Evolutionary conservation across 2,113 vertebrate genomes (phyloP).

Genomic region (Hydropotes inermis): DNA sequence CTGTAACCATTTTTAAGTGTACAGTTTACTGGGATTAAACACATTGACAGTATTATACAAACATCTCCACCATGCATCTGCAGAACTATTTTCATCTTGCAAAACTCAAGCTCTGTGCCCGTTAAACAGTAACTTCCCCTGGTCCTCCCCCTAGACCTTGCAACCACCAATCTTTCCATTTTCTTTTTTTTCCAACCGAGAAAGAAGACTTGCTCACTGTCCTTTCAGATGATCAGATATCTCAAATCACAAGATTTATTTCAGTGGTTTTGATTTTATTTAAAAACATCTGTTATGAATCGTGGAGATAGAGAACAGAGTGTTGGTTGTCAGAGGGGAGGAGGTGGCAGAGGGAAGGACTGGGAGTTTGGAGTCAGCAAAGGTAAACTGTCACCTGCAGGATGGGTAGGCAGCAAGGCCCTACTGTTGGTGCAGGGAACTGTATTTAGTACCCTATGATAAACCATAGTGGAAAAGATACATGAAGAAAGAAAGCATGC

Average conservation of each 20-base stretch:
- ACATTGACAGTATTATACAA: neutral
- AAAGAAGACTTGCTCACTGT: neutral
- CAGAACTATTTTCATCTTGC: neutral
- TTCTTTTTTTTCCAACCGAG: neutral
- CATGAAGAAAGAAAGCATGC: neutral
- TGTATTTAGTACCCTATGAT: neutral
- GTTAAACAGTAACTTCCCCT: neutral
- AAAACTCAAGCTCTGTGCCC: neutral
- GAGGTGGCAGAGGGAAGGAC: neutral
- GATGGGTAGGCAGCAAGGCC: neutral
- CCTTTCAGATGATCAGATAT: neutral
- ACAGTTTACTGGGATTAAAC: neutral
- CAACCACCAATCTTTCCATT: neutral
- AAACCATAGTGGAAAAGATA: neutral
- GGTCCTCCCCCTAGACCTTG: rapidly evolving
- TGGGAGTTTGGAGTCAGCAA: neutral
- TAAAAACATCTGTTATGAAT: neutral
- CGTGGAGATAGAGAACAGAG: neutral
- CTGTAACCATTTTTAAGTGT: neutral
- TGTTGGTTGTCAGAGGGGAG: neutral
- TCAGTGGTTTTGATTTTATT: neutral
- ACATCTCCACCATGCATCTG: neutral
- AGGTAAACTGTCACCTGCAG: neutral
- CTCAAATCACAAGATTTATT: neutral
- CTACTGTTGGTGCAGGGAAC: neutral